Base-by-base conservation (phyloP, 2,113 vertebrate species). In the Donacobius atricapilla region DNA sequence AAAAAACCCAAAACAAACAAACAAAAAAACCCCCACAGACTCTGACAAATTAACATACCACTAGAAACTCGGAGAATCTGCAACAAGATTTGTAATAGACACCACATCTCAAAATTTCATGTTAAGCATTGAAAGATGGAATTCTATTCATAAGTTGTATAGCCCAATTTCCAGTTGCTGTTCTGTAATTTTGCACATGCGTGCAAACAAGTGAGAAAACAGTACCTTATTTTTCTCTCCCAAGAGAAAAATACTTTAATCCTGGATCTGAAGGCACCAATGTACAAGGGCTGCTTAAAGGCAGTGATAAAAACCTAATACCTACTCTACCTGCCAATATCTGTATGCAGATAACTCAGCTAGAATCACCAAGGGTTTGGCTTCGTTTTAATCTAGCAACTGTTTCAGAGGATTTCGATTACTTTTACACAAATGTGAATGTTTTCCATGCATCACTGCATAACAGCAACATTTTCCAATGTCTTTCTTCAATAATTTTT, bases 371-470 rank as follows among this genome's bases (percentile, higher is more conserved):
- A 92, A 83, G 22, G 12, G 40, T 91, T 95, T 89, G 82, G 94
- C 78, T 95, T 83, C 54, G 78, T 81, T 92, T 81, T 87, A 82
- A 79, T 89, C 78, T 58, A 78, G 90, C 88, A 87, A 97, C 77
- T 54, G 70, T 92, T 97, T 77, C 89, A 42, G 15, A 84, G 83
- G 47, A 85, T 94, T 93, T 93, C 92, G 93, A 95, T 96, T 90
- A 93, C 82, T 97, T 95, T 92, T 95, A 95, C 84, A 93, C 45
- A 81, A 92, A 97, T 77, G 89, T 8, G 20, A 93, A 61, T 69
- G 58, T 94, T 96, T 96, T 96, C 94, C 91, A 87, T 83, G 90
- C 87, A 90, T 94, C 94, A 81, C 80, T 96, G 96, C 95, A 96
- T 37, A 39, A 80, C 85, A 89, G 94, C 87, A 83, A 68, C 71